Conservation (phyloP, 1,140 invertebrate species). For the Chrysoperla carnea region DNA sequence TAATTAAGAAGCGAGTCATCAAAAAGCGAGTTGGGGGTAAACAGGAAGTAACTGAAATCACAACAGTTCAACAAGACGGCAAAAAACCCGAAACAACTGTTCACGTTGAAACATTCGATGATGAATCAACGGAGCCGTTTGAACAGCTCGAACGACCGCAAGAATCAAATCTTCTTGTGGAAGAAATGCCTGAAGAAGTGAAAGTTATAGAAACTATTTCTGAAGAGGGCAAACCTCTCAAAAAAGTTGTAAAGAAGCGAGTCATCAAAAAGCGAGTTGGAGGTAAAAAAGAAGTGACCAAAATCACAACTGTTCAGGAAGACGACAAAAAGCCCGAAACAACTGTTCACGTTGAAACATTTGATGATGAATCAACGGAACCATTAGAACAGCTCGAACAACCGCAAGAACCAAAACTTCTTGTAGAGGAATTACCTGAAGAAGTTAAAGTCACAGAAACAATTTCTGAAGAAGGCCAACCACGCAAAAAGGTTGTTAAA, state of each 20-base stretch:
- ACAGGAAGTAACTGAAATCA: constrained; percentile 16
- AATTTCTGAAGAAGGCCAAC: constrained; percentile 3
- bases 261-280: constrained; percentile 13
- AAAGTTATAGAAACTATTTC: constrained; percentile 23
- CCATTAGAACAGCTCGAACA: constrained; percentile 10
- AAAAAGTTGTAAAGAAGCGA: constrained; percentile 12
- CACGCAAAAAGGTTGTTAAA: constrained; percentile 8
- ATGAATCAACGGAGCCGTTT: constrained; percentile 12
- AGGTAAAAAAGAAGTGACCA: constrained; percentile 9
- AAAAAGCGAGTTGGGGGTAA: constrained; percentile 15
- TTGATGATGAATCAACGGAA: constrained; percentile 5
- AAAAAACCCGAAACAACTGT: constrained; percentile 21
- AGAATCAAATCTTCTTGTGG: constrained; percentile 5
- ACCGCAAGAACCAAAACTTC: too few species aligned
- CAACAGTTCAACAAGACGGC: constrained; percentile 19
- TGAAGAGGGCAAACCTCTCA: constrained; percentile 13
- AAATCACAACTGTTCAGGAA: constrained; percentile 13
- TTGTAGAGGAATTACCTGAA: constrained; percentile 1
- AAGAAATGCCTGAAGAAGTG: constrained; percentile 23
- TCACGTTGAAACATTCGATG: constrained; percentile 14
- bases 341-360: constrained; percentile 6
- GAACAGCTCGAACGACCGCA: constrained; percentile 3
- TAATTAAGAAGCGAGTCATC: constrained; percentile 18
- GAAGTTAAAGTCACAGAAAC: not conserved
- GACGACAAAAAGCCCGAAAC: constrained; percentile 8